Evolutionary conservation across 2,888 invertebrate genomes (phyloP), one percentile per base, ranked within the genome.

Genomic region (Meiosimyza platycephala): DNA sequence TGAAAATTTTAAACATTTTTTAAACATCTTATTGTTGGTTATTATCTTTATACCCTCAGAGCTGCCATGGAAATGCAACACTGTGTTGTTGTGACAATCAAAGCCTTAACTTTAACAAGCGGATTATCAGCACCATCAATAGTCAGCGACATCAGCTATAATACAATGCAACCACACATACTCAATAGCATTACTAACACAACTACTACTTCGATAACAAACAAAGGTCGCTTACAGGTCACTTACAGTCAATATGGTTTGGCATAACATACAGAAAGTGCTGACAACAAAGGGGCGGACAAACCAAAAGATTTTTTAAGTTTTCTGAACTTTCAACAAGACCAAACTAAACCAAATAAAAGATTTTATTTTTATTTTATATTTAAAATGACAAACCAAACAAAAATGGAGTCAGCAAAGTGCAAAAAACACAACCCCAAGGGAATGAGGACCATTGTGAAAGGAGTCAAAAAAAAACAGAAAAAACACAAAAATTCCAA

Each of bases 151-250:
- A 28, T 13, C 57, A 57, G 15, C 40, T 2, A 40, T 9, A 40
- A 5, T 40, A 40, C 40, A 40, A 40, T 40, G 40, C 40, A 50
- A n/a, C 13, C 11, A 63, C 48, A 63, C 63, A 48, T 16, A 48
- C 63, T 40, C 40, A 40, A 40, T 40, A 7, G 40, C 40, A 40
- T 1, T 40, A 40, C 40, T 40, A 18, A 3, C 16, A 12, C 51
- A 22, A 22, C 22, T 6, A 51, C 50, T 13, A 28, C 40, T 16
- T 50, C 4, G 11, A 51, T 11, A 11, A 5, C 64, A 50, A 63
- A 63, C 51, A 18, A 64, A 50, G 64, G 22, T 64, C 64, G 64
- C 28, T 51, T 22, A 40, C 64, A 64, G 64, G 63, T 63, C 64
- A 64, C 16, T 50, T 51, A 51, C 28, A 64, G 28, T 64, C 51